A percentile compares a stretch with the other conserved stretches of the same genome.
Conservation (phyloP, 1,140 invertebrate species). For the Tetramorium alpestre region DNA sequence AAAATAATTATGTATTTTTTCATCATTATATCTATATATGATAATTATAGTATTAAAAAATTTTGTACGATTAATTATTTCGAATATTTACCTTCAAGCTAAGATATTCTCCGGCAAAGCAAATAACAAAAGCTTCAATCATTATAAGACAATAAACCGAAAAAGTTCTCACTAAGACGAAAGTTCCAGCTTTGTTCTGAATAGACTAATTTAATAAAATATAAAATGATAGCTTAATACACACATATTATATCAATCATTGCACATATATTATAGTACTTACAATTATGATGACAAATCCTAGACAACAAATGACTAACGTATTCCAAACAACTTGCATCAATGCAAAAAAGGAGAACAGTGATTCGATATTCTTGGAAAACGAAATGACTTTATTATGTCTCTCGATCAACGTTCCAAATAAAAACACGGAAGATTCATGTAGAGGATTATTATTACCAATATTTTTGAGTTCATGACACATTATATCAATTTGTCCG, state of each 20-base stretch:
- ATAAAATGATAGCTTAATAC: not conserved
- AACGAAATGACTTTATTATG: slow-evolving; percentile 47
- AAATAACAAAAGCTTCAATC: slow-evolving; percentile 48
- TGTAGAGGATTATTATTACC: not conserved
- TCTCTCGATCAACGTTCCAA: not conserved
- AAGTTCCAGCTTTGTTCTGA: not conserved
- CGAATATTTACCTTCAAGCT: slow-evolving; percentile 22
- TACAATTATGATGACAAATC: slow-evolving; percentile 48
- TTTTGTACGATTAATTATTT: not conserved
- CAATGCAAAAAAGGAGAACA: slow-evolving; percentile 37
- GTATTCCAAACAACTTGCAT: slow-evolving; percentile 53
- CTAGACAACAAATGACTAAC: slow-evolving; percentile 33
- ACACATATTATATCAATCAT: not conserved
- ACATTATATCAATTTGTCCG: slow-evolving; percentile 62
- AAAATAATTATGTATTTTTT: not conserved
- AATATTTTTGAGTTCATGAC: slow-evolving; percentile 27
- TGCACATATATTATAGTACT: not conserved
- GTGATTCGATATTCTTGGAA: not conserved
- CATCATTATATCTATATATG: not conserved
- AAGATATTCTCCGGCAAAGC: slow-evolving; percentile 53
- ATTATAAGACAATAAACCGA: not conserved
- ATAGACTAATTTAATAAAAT: not conserved
- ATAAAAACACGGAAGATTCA: not conserved
- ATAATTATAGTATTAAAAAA: not conserved
- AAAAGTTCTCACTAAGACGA: not conserved